Evolutionary conservation across 2,797 vertebrate species (phyloP).

Genomic region (Apogon hyalosoma): DNA sequence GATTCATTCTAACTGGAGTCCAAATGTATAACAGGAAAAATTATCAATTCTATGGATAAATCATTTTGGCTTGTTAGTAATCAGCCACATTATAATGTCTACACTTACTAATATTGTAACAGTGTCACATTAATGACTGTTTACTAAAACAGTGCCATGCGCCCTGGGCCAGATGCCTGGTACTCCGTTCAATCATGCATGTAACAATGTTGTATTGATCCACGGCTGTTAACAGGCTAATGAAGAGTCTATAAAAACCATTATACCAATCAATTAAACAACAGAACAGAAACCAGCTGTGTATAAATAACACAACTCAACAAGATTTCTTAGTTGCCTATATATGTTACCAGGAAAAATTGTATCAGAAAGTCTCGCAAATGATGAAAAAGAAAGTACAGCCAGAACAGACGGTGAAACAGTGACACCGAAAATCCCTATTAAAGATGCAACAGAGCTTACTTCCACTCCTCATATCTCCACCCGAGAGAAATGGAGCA

Average conservation of each 20-base stretch:
- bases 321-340: slow-evolving; percentile 9
- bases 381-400: slow-evolving; percentile 44
- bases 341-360: neutral
- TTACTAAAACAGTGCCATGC: slow-evolving; percentile 39
- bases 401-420: slow-evolving; percentile 58
- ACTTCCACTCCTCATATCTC: slow-evolving; percentile 73
- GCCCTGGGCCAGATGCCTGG: slow-evolving; percentile 43
- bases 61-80: neutral
- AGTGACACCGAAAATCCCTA: slow-evolving; percentile 71
- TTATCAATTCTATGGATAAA: neutral
- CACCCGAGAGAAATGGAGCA: slow-evolving; percentile 68
- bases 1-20: neutral
- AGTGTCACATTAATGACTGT: slow-evolving; percentile 42
- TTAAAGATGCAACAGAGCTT: slow-evolving; percentile 80
- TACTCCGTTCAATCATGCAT: slow-evolving; percentile 68
- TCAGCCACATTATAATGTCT: no score
- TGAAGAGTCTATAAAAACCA: slow-evolving; percentile 78
- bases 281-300: slow-evolving; percentile 38
- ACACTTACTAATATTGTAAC: slow-evolving; percentile 3
- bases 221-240: slow-evolving; percentile 71
- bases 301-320: slow-evolving; percentile 33
- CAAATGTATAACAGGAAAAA: neutral
- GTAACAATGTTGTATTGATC: slow-evolving; percentile 74
- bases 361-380: slow-evolving; percentile 32
- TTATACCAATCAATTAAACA: slow-evolving; percentile 75